Base-by-base conservation (phyloP, 2,797 vertebrate genomes). In the Sebastes minor region DNA sequence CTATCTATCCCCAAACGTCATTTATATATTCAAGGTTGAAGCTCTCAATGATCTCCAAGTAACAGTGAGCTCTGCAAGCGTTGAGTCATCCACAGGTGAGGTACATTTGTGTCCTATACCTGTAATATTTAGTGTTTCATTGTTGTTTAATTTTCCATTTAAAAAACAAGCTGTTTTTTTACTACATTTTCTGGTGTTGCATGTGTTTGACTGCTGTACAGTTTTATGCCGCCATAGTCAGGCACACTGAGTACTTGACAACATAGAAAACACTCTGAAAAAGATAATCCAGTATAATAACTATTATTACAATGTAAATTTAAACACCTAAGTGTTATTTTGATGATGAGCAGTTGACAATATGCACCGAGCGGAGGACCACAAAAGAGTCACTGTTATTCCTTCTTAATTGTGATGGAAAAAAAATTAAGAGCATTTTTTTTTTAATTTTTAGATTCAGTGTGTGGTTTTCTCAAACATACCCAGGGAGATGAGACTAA, bases 31-130 rank as follows among this genome's bases (percentile, higher is more conserved):
- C 71, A 88, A 74, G 53, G 75, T 96, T 22, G 90, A 96, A 79
- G 96, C 96, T 49, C 62, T 96, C 77, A 90, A 93, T 73, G 68
- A 56, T 74, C 72, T 85, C 6, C 77, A 88, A 49, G 13, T 1
- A 14, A 25, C 69, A 46, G 78, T 96, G 61, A 86, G 71, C 74
- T 35, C 71, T 14, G 71, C 72, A 27, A 57, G 57, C 13, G 49
- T 85, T 22, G 68, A 94, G 22, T 85, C 93, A 23, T 72, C 81
- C 53, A 94, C 94, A 91, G 96, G 96, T 96, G 83, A 83, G 88
- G 2, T 52, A 10, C 38, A 60, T n/a, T 49, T 74, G 53, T 53
- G 18, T 74, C n/a, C 23, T 3, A 61, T 27, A 46, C 1, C 38
- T 66, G 38, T 42, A 42, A 42, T 59, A 1, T 27, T 49, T 20